Evolutionary conservation across 2,888 invertebrate species (phyloP).

Genomic region (Xanthostigma xanthostigma): DNA sequence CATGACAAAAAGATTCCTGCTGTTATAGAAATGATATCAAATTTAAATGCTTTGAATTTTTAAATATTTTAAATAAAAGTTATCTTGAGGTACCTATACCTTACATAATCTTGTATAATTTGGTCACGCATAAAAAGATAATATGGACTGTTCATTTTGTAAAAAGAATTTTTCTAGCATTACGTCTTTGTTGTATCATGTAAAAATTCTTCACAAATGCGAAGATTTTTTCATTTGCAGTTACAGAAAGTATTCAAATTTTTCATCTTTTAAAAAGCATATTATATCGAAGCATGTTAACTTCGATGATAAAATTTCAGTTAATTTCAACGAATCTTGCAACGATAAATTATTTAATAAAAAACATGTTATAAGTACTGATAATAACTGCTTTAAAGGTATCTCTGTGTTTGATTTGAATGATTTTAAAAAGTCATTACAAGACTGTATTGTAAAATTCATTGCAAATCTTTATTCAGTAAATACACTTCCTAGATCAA

Average conservation of each 20-base stretch:
- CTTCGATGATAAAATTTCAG: not conserved
- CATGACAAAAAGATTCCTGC: no score
- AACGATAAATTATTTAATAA: not conserved
- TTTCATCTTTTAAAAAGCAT: not conserved
- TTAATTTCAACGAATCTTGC: not conserved
- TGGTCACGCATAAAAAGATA: not conserved
- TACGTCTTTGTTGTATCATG: not conserved
- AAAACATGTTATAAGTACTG: not conserved
- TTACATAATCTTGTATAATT: no score
- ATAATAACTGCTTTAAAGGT: no score
- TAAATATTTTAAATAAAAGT: no score
- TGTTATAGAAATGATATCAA: no score
- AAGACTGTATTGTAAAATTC: not conserved
- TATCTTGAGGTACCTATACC: no score
- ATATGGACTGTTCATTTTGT: not conserved
- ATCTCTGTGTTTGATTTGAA: no score
- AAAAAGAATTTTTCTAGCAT: not conserved
- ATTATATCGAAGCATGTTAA: not conserved
- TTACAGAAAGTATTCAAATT: not conserved
- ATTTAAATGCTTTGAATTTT: no score
- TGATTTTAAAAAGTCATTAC: no score
- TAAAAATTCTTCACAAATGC: not conserved
- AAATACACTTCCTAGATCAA: not conserved
- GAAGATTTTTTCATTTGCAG: not conserved
- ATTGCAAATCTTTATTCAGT: slow-evolving; percentile 2